These are phyloP conservation scores for Cordilura impudica DNA, from an alignment of 2,888 invertebrate species.

Conservation along the genomic window DNA sequence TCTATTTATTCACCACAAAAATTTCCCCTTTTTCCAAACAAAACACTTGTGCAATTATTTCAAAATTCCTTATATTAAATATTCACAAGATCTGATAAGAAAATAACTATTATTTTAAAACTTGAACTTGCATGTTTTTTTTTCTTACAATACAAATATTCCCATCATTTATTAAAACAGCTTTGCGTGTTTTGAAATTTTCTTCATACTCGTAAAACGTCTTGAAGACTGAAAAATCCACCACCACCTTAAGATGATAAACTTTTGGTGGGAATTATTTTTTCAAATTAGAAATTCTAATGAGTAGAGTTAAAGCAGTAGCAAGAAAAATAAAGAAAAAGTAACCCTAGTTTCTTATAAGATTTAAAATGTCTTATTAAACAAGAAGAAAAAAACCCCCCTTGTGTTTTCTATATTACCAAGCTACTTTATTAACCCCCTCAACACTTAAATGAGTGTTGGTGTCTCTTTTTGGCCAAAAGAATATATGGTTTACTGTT, in stretches of 20 bases:
- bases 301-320: slow-evolving; percentile 11
- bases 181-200: slow-evolving; percentile 54
- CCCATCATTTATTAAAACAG: slow-evolving; percentile 45
- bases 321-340: slow-evolving; percentile 12
- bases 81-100: slow-evolving; percentile 56
- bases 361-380: slow-evolving; percentile 36
- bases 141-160: slow-evolving; percentile 35
- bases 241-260: slow-evolving; percentile 56
- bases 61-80: slow-evolving; percentile 1
- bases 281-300: slow-evolving; percentile 57
- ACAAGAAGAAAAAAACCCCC: slow-evolving; percentile 16
- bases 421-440: background rate
- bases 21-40: slow-evolving; percentile 33
- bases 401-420: background rate
- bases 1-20: slow-evolving; percentile 38
- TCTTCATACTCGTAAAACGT: background rate
- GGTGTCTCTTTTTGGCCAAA: slow-evolving; percentile 29
- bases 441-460: slow-evolving; percentile 6
- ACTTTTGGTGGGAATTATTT: slow-evolving; percentile 56
- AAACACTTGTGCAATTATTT: slow-evolving; percentile 1
- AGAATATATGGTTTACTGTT: slow-evolving; percentile 12
- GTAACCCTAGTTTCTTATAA: slow-evolving; percentile 55
- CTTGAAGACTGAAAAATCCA: slow-evolving; percentile 55
- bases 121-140: slow-evolving; percentile 61
- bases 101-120: slow-evolving; percentile 56